Base-by-base conservation (phyloP, 1,140 invertebrate genomes). In the Conus ventricosus region DNA sequence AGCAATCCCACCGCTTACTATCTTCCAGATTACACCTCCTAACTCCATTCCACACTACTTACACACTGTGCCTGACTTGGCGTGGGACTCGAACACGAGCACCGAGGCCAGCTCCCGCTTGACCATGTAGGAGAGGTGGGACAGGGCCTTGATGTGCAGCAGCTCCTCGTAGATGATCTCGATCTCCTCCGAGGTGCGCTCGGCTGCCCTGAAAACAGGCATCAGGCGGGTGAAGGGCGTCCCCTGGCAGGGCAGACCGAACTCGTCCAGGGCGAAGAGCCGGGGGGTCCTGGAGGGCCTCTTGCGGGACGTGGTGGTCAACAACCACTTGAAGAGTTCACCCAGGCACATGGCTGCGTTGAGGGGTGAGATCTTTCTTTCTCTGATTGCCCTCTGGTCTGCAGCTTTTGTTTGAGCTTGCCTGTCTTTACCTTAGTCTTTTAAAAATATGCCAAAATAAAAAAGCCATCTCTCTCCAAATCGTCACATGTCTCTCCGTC, bases 151-250 rank as follows among this genome's bases (percentile, higher is more conserved):
- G 88, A 98, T 97, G 92, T 98, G 97, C 81, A 97, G 95, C 55
- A 98, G 95, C 93, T 98, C 98, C 92, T 98, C 97, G 94, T 97
- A 98, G 88, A 98, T 97, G 87, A 97, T 96, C 94, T 98, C 97
- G 90, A 98, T 94, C 93, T 98, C 98, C 92, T 98, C 97, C 10
- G 96, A 94, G 5, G 97, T 97, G 90, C 98, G 95, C 92, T 98
- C 97, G 92, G 97, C 96, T 7, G 94, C 91, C 25, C 94, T 95
- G 91, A 53, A 53, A 88, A 76, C 84, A 84, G 55, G 55, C 55
- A 60, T 6, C n/a, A 78, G 67, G 67, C 67, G 67, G 13, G 6
- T 13, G 67, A 71, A 71, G 67, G 67, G 67, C 1, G 67, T 71
- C 11, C 67, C 67, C 20, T 20, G 17, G 67, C 67, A 71, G 20